Evolutionary conservation across 1,140 invertebrate species (phyloP).

Genomic region (Lysiphlebus fabarum): DNA sequence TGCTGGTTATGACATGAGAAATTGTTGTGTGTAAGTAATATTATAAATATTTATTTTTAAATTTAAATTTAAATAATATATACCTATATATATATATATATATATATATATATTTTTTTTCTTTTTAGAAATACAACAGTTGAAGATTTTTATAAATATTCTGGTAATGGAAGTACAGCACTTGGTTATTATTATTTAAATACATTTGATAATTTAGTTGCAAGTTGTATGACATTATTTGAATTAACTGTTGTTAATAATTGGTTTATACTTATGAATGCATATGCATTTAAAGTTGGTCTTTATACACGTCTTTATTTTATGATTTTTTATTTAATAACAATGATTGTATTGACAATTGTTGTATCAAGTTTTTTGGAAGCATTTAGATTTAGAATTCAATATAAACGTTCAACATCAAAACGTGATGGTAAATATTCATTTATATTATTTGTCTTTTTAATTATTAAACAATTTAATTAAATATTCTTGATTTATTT

Average conservation of each 20-base stretch:
- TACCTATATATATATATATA: no score
- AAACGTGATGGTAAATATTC: slow-evolving; percentile 72
- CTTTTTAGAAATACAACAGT: slow-evolving; percentile 74
- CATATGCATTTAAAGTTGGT: slow-evolving; percentile 69
- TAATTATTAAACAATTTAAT: slow-evolving; percentile 10
- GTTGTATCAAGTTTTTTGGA: slow-evolving; percentile 88
- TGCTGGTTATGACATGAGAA: slow-evolving; percentile 69
- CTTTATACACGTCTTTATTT: slow-evolving; percentile 77
- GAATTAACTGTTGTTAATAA: slow-evolving; percentile 90
- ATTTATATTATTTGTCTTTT: slow-evolving; percentile 8
- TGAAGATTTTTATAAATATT: slow-evolving; percentile 79
- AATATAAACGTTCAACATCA: slow-evolving; percentile 77
- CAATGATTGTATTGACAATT: slow-evolving; percentile 88
- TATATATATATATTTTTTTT: no score
- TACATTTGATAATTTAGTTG: slow-evolving; percentile 76
- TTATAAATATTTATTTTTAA: no score
- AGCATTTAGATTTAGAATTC: slow-evolving; percentile 85
- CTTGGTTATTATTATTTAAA: slow-evolving; percentile 86
- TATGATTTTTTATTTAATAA: slow-evolving; percentile 86
- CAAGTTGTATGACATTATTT: slow-evolving; percentile 79
- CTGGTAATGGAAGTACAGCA: slow-evolving; percentile 61
- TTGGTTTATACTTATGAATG: slow-evolving; percentile 91
- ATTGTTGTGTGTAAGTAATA: slow-evolving; percentile 82
- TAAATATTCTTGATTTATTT: neutral
- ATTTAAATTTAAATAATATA: no score